Percentiles rank a stretch among this genome's conserved stretches.
These are phyloP conservation scores for Cricetomys ansorgei DNA, from an alignment of 2,113 vertebrate genomes.

Conservation along the genomic window DNA sequence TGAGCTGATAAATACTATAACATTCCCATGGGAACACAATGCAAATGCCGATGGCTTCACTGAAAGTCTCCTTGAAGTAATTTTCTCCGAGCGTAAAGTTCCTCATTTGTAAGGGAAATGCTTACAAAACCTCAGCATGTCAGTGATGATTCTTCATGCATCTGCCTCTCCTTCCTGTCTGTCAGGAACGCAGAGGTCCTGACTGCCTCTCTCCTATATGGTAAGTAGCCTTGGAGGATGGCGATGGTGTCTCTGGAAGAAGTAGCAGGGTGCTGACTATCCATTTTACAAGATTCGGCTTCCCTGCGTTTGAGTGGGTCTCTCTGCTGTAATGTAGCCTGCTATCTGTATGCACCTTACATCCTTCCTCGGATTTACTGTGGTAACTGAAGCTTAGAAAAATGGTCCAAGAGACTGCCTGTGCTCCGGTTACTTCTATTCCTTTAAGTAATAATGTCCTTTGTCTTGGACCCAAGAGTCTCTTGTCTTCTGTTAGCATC, in stretches of 20 bases:
- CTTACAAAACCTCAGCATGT: neutral
- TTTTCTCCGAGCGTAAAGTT: neutral
- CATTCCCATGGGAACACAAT: neutral
- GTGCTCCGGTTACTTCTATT: neutral
- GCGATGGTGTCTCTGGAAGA: neutral
- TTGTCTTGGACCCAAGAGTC: slow-evolving; percentile 13
- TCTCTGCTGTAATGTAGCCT: neutral
- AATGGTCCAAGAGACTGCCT: neutral
- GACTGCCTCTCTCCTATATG: neutral
- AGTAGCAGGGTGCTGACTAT: neutral
- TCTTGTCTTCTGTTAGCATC: neutral
- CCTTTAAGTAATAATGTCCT: neutral
- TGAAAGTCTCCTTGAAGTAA: neutral
- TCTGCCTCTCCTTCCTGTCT: neutral
- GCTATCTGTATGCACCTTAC: neutral
- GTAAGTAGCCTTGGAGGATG: neutral
- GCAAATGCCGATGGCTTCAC: neutral
- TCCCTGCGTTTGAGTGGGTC: neutral
- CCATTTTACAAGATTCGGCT: neutral
- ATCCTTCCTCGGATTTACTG: neutral
- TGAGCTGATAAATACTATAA: slow-evolving; percentile 9
- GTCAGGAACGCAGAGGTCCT: neutral
- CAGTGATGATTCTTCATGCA: neutral
- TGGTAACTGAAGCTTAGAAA: neutral
- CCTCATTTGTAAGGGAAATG: neutral